Evolutionary conservation across 1,140 invertebrate genomes (phyloP).

Genomic region (Stegodyphus mimosarum): DNA sequence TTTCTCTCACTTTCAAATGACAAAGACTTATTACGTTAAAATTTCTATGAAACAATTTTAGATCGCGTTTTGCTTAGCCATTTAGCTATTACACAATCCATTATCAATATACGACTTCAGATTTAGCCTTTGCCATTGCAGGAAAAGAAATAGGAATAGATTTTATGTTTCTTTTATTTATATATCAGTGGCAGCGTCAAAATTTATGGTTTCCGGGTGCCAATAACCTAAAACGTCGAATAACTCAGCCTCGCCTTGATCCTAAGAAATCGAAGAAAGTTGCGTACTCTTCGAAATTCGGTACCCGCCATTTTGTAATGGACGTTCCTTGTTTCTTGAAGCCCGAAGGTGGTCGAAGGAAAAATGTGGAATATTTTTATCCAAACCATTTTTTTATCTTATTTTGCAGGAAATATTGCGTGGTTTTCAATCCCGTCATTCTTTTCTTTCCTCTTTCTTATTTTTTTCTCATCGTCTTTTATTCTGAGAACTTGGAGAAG

Average conservation of each 20-base stretch:
- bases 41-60: too few relatives aligned
- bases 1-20: too few relatives aligned
- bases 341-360: slow-evolving; percentile 23
- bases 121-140: too few relatives aligned
- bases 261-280: neutral
- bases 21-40: too few relatives aligned
- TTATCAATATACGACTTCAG: too few relatives aligned
- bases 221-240: slow-evolving; percentile 39
- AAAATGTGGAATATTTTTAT: slow-evolving; percentile 22
- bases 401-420: neutral
- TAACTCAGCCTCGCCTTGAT: slow-evolving; percentile 32
- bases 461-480: too few relatives aligned
- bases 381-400: neutral
- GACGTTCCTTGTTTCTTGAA: slow-evolving; percentile 27
- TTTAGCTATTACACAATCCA: too few relatives aligned
- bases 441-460: too few relatives aligned
- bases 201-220: slow-evolving; percentile 26
- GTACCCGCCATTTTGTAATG: slow-evolving; percentile 40
- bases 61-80: too few relatives aligned
- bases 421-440: too few relatives aligned
- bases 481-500: too few relatives aligned
- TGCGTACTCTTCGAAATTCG: slow-evolving; percentile 9
- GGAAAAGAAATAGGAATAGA: too few relatives aligned
- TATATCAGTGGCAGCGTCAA: slow-evolving; percentile 15
- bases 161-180: neutral